Evolutionary conservation across 2,888 invertebrate species (phyloP).

Genomic region (Graphium colonna): DNA sequence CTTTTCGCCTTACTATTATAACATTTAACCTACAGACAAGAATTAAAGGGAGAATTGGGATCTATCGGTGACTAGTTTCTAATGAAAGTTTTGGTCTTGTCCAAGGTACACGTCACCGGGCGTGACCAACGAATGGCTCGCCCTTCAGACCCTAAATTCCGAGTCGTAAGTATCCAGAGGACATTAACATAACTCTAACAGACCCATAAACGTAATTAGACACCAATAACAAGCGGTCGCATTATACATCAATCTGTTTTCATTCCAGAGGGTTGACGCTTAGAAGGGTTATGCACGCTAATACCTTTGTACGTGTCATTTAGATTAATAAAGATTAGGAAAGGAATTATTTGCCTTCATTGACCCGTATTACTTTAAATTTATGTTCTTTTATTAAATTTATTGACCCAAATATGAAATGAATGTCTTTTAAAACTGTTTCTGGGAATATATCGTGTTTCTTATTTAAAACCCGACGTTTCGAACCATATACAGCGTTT

Average conservation of each 20-base stretch:
- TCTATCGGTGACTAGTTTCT: conserved; percentile 63
- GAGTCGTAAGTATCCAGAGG: conserved; percentile 78
- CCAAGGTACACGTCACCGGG: conserved; percentile 80
- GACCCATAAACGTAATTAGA: conserved; percentile 72
- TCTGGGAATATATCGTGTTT: too few species aligned
- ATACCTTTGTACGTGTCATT: conserved; percentile 24
- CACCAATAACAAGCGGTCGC: conserved; percentile 67
- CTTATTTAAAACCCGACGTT: too few species aligned
- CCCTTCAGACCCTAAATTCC: conserved; percentile 79
- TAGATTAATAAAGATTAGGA: too few species aligned
- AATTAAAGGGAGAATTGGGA: conserved; percentile 28
- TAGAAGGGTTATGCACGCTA: conserved; percentile 55
- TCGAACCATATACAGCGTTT: too few species aligned
- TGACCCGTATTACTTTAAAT: too few species aligned
- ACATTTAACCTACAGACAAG: neutral
- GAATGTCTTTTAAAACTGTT: too few species aligned
- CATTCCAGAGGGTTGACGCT: conserved; percentile 64
- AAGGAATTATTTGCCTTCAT: too few species aligned
- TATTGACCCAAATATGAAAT: too few species aligned
- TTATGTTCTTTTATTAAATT: too few species aligned
- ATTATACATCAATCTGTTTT: conserved; percentile 69
- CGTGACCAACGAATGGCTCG: conserved; percentile 80
- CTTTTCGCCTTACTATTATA: neutral
- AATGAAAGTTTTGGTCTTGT: conserved; percentile 79
- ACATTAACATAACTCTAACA: conserved; percentile 73